Evolutionary conservation across 2,888 invertebrate species (phyloP), one percentile per base, ranked within the genome.

Genomic region (Drosophila testacea): DNA sequence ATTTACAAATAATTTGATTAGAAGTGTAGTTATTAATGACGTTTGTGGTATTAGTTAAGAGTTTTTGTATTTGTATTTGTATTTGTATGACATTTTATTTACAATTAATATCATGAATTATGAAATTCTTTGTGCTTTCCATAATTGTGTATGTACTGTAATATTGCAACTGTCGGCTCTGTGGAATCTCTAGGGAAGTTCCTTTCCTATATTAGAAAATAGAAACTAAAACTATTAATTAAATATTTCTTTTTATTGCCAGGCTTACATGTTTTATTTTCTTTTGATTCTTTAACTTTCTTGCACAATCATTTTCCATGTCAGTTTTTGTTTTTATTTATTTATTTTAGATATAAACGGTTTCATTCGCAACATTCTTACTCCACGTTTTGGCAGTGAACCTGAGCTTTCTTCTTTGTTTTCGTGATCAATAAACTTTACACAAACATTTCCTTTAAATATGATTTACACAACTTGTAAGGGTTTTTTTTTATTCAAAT

Each of bases 351-450:
- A 67, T 66, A 57, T 68, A 41, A 44, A 47, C 61, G 57, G 46
- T 63, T 71, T 66, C 57, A 73, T 73, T 71, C 82, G 79, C 79
- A 68, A 62, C 60, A 72, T 69, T 83, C 89, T 76, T 78, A 73
- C 85, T 89, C 86, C 88, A 86, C 89, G 83, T 87, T 91, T 91
- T 91, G 90, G 90, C 90, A 91, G 90, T 91, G 90, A 91, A 90
- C 91, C 91, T 91, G 91, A 91, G 90, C 91, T 91, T 88, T 79
- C 87, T 77, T 79, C 70, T 88, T 84, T 79, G 74, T 79, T 79
- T 76, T 69, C 80, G 74, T 80, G 76, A 79, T 79, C 70, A 79
- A 73, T 80, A 79, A 78, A 67, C 56, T 76, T 86, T 84, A 87
- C 87, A 86, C 72, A 76, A 81, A 79, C 63, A 65, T 67, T 73